Conservation (phyloP, 1,140 invertebrate genomes). For the Bombus balteatus region DNA sequence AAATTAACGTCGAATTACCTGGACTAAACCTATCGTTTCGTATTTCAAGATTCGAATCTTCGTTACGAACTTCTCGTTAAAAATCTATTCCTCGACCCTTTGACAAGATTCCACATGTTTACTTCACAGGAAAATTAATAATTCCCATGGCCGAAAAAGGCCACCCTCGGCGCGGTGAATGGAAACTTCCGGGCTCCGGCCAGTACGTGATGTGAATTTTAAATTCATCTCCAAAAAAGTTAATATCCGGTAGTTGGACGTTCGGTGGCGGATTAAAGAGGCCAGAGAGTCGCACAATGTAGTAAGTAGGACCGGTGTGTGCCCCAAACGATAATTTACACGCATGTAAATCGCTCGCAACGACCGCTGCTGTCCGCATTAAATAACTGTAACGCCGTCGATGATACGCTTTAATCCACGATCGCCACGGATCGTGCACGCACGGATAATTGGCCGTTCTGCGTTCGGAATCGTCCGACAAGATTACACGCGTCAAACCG, state of each 20-base stretch:
- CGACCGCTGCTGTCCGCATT: conserved; percentile 21
- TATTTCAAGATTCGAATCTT: not conserved
- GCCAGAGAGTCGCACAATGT: not conserved
- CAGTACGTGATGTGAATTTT: not conserved
- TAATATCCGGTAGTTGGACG: not conserved
- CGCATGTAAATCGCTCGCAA: conserved; percentile 30
- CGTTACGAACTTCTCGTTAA: too few relatives aligned
- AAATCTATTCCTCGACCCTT: not conserved
- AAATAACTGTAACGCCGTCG: conserved; percentile 30
- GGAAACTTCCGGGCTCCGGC: not conserved
- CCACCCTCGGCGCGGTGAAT: not conserved
- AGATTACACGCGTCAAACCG: conserved; percentile 49
- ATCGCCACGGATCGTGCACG: conserved; percentile 30
- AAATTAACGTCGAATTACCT: too few relatives aligned
- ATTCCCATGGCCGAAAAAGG: not conserved
- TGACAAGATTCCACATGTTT: not conserved
- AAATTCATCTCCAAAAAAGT: not conserved
- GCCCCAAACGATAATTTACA: conserved; percentile 27
- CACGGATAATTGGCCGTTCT: conserved; percentile 34
- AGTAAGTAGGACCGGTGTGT: not conserved
- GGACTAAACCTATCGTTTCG: too few relatives aligned
- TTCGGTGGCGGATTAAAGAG: not conserved
- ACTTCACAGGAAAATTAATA: not conserved
- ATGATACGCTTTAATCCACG: conserved; percentile 49
- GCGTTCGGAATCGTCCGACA: conserved; percentile 10